Evolutionary conservation across 2,888 invertebrate species (phyloP).

Genomic region (Ochropleura plecta): DNA sequence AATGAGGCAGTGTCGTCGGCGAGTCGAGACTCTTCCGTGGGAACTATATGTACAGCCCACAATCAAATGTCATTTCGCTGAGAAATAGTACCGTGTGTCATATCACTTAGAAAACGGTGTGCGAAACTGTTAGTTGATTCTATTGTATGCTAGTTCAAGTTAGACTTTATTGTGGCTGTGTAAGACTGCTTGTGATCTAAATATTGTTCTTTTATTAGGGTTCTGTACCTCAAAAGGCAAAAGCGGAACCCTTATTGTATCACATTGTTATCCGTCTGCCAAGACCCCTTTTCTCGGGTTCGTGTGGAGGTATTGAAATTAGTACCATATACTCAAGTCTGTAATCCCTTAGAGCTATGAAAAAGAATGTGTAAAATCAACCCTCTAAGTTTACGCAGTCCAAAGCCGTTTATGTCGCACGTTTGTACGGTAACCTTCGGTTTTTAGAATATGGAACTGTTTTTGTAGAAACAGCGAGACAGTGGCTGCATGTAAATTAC

Average conservation of each 20-base stretch:
- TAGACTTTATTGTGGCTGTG: neutral
- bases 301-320: no score
- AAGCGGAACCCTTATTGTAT: no score
- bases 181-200: neutral
- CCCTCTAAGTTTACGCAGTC: no score
- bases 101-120: conserved; percentile 54
- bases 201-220: neutral
- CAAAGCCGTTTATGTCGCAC: no score
- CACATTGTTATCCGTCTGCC: no score
- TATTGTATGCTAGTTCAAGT: conserved; percentile 30
- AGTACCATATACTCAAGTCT: no score
- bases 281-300: no score
- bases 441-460: neutral
- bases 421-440: no score
- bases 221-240: no score
- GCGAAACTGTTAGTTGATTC: conserved; percentile 46
- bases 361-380: no score
- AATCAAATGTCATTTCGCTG: conserved; percentile 51
- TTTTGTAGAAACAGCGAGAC: neutral
- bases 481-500: no score
- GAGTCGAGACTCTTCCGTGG: conserved; percentile 42
- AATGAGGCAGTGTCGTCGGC: conserved; percentile 39
- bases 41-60: conserved; percentile 36
- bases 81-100: conserved; percentile 51
- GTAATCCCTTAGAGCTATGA: no score